A percentile compares a stretch with the other conserved stretches of the same genome.
Conservation (phyloP, 2,113 vertebrate genomes). For the Macrotus californicus region DNA sequence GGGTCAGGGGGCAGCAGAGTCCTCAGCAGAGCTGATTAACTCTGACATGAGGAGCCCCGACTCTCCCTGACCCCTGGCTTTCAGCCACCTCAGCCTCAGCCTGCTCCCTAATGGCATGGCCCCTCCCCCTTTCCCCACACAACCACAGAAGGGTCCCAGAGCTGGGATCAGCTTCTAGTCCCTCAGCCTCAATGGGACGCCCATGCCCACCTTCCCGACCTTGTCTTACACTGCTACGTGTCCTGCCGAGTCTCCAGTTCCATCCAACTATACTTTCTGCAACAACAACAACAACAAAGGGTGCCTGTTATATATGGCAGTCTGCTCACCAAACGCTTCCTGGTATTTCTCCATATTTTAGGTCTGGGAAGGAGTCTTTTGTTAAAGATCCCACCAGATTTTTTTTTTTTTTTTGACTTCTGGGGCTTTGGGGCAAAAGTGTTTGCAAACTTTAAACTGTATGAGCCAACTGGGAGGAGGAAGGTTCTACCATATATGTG, state of each 20-base stretch:
- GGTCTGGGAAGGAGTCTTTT: background rate
- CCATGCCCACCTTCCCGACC: background rate
- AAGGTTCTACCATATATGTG: background rate
- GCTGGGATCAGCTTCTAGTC: background rate
- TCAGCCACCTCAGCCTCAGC: background rate
- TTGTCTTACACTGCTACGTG: background rate
- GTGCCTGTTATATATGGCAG: background rate
- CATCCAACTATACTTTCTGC: conserved; percentile 24
- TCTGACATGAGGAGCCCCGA: background rate
- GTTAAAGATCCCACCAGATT: background rate
- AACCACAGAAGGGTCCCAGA: background rate
- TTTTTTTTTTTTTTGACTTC: background rate
- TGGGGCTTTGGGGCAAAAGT: background rate
- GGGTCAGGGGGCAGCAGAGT: background rate
- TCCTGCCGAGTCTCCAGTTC: background rate
- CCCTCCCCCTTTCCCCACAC: background rate
- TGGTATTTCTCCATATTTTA: background rate
- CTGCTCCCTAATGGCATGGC: background rate
- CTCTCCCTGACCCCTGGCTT: background rate
- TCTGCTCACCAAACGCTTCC: background rate
- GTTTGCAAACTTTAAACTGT: background rate
- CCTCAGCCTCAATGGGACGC: background rate
- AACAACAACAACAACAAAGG: background rate
- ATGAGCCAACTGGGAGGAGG: background rate
- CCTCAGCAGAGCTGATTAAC: background rate